Evolutionary conservation across 2,113 vertebrate species (phyloP).

Genomic region (Falco punctatus): DNA sequence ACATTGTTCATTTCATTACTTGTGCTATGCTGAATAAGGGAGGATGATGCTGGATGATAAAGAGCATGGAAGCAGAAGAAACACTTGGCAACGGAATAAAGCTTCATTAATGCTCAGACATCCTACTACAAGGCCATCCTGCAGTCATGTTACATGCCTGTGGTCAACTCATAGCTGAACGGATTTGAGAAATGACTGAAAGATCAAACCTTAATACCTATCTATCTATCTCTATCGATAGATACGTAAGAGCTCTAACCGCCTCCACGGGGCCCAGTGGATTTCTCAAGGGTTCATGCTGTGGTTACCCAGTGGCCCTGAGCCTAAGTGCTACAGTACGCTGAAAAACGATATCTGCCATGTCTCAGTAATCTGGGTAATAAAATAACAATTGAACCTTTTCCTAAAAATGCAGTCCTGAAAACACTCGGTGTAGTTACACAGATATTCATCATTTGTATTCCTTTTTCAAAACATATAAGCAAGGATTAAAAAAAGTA

Average conservation of each 20-base stretch:
- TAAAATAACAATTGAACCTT: not conserved
- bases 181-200: not conserved
- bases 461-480: not conserved
- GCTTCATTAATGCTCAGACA: not conserved
- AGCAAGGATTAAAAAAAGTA: not conserved
- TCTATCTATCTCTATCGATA: not conserved
- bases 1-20: conserved; percentile 24
- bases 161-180: not conserved
- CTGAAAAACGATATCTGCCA: not conserved
- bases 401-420: not conserved
- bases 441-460: not conserved
- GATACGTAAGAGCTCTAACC: not conserved
- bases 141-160: not conserved
- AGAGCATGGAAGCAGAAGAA: not conserved
- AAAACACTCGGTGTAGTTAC: not conserved
- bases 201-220: not conserved
- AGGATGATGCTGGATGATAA: not conserved
- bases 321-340: not conserved
- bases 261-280: not conserved
- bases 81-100: not conserved
- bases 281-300: not conserved
- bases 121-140: not conserved
- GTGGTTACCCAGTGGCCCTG: not conserved
- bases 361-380: not conserved
- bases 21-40: not conserved